A percentile compares a stretch with the other conserved stretches of the same genome.
phyloP scores from a whole-genome alignment of 1,140 invertebrate genomes.

The Aleiodes sp. region DNA sequence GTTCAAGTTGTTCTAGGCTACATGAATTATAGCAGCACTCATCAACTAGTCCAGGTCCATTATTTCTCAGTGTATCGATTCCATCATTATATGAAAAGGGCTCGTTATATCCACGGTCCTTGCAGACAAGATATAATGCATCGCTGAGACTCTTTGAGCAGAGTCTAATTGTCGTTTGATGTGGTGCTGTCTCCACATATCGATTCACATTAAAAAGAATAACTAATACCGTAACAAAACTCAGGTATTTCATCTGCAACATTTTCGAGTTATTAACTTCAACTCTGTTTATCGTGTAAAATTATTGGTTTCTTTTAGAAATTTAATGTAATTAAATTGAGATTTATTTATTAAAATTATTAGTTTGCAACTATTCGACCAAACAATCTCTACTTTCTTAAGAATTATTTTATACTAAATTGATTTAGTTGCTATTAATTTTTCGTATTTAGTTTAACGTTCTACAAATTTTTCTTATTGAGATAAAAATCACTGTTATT shows the following conservation, averaged over 20 bases:
- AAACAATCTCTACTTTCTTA: too few species aligned
- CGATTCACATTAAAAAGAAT: not conserved
- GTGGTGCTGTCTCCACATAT: not conserved
- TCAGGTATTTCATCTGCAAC: not conserved
- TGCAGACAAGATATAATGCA: constrained; percentile 46
- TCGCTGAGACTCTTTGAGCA: constrained; percentile 53
- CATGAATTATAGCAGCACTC: constrained; percentile 54
- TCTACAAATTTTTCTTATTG: not conserved
- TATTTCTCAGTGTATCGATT: constrained; percentile 21
- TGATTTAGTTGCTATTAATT: too few species aligned
- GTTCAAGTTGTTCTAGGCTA: constrained; percentile 46
- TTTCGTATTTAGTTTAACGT: not conserved
- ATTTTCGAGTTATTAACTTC: not conserved
- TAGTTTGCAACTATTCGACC: not conserved
- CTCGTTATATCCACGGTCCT: constrained; percentile 51
- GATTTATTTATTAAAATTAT: not conserved
- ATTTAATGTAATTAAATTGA: not conserved
- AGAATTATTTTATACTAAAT: too few species aligned
- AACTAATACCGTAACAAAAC: not conserved
- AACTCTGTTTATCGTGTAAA: not conserved
- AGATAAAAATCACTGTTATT: not conserved
- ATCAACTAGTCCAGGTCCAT: constrained; percentile 49
- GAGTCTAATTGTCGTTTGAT: constrained; percentile 38
- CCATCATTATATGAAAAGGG: constrained; percentile 48
- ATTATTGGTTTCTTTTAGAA: not conserved